Conservation (phyloP, 2,888 invertebrate genomes). For the Xanthia togata region DNA sequence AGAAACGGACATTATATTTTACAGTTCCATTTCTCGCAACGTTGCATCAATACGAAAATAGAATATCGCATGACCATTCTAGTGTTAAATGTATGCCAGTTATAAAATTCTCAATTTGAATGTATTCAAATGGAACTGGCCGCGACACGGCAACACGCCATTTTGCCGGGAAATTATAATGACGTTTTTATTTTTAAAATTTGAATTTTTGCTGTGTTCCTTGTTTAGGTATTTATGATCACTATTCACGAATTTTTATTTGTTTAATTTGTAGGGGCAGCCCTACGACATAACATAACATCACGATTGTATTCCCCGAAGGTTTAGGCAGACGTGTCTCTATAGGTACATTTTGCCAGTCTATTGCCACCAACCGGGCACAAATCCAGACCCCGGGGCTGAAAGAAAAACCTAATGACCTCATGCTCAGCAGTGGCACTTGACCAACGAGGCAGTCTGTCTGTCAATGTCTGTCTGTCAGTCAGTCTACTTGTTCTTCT, state of each 20-base stretch:
- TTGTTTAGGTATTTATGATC: background rate
- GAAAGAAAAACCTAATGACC: background rate
- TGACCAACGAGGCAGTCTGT: too few relatives aligned
- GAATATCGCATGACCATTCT: constrained; percentile 50
- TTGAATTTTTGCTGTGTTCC: background rate
- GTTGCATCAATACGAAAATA: constrained; percentile 59
- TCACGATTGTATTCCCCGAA: too few relatives aligned
- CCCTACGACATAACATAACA: too few relatives aligned
- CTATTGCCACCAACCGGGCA: too few relatives aligned
- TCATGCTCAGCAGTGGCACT: background rate
- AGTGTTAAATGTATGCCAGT: constrained; percentile 48
- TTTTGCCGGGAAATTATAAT: constrained; percentile 37
- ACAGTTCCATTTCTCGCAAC: constrained; percentile 60
- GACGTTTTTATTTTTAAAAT: constrained; percentile 15
- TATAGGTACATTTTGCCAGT: background rate
- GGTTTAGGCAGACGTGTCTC: background rate
- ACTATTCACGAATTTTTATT: background rate
- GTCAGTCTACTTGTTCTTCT: too few relatives aligned
- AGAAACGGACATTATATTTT: constrained; percentile 52
- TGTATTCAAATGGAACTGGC: constrained; percentile 58
- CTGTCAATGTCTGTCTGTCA: too few relatives aligned
- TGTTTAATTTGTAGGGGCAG: background rate
- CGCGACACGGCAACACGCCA: constrained; percentile 32
- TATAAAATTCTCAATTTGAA: constrained; percentile 61
- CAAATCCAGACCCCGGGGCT: too few relatives aligned